Percentiles rank a stretch among this genome's conserved stretches.
Conservation (phyloP, 2,113 vertebrate genomes). For the Leucopternis melanops region DNA sequence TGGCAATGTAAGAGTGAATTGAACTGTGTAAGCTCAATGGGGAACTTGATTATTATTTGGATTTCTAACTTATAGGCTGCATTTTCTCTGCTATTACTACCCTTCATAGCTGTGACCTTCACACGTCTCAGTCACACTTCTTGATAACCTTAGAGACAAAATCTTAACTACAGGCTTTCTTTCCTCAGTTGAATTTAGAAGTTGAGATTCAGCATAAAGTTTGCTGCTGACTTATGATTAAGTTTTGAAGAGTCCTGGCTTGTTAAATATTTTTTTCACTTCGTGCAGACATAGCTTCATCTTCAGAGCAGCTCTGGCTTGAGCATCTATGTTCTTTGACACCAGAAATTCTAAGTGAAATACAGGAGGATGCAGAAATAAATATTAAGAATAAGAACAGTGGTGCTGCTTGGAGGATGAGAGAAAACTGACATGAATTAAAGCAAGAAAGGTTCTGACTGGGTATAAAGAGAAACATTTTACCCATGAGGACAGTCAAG, state of each 20-base stretch:
- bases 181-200: background rate
- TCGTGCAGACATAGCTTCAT: background rate
- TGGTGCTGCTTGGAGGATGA: background rate
- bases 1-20: background rate
- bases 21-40: background rate
- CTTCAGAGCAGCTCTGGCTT: background rate
- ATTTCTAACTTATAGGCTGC: background rate
- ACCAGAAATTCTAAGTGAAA: background rate
- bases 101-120: background rate
- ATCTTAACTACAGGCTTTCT: background rate
- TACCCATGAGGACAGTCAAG: background rate
- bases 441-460: background rate
- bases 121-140: slow-evolving; percentile 5
- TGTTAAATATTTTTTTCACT: background rate
- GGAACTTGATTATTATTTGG: background rate
- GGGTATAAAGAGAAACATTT: background rate
- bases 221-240: background rate
- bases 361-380: background rate
- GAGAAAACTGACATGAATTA: background rate
- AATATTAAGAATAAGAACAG: background rate
- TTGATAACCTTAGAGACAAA: background rate
- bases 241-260: background rate
- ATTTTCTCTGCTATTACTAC: background rate
- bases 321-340: background rate
- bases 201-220: background rate